Percentiles rank a stretch among this genome's conserved stretches.
Conservation (phyloP, 1,140 invertebrate species). For the Chironomus tepperi region DNA sequence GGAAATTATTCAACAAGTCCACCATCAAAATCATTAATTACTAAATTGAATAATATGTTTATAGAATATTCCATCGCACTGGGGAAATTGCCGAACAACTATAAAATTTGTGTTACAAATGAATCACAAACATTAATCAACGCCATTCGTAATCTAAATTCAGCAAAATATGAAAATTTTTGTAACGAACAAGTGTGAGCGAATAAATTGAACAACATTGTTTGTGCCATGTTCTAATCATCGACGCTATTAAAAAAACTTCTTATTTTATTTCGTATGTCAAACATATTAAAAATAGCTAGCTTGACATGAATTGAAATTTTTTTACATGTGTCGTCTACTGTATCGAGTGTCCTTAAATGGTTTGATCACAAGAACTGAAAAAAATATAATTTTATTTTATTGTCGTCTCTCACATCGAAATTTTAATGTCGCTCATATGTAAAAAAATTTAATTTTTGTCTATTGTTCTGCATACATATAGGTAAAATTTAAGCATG, state of each 20-base stretch:
- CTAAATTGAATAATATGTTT: not conserved
- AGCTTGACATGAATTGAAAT: not conserved
- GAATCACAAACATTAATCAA: not conserved
- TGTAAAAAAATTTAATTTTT: not conserved
- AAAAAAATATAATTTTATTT: not conserved
- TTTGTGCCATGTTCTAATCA: not conserved
- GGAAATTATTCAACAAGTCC: not conserved
- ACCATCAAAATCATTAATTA: slow-evolving; percentile 9
- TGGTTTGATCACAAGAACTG: not conserved
- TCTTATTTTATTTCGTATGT: too few species aligned
- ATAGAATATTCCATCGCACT: not conserved
- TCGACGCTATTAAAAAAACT: not conserved
- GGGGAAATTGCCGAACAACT: not conserved
- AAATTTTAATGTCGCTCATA: not conserved
- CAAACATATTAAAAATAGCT: not conserved
- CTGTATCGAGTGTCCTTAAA: slow-evolving; percentile 3
- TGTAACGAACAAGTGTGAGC: not conserved
- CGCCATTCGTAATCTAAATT: not conserved
- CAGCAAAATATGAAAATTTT: not conserved
- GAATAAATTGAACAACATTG: not conserved
- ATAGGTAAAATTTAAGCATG: too few species aligned
- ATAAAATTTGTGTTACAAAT: slow-evolving; percentile 17
- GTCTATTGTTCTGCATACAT: not conserved
- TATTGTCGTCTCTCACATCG: not conserved
- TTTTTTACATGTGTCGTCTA: slow-evolving; percentile 1